Base-by-base conservation (phyloP, 1,140 invertebrate genomes). In the Eriocheir sinensis region DNA sequence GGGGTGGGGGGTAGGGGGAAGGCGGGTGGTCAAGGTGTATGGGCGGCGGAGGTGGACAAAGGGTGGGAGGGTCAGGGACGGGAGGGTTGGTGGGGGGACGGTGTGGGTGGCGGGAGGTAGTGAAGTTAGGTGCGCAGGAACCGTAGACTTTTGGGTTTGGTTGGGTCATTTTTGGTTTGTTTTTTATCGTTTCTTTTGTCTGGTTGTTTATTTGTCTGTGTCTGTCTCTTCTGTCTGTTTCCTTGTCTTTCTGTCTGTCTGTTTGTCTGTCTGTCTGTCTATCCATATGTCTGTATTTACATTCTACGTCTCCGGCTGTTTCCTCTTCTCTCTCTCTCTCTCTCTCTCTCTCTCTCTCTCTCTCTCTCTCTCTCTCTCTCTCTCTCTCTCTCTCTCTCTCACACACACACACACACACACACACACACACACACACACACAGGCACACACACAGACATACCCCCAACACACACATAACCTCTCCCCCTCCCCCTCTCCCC, bases 341-440 rank as follows among this genome's bases (percentile, higher is more conserved):
- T 88, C 36, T 88, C 85, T 88, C 36, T 38, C 36, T 38, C 36
- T 38, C 17, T 48, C 36, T 38, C 32, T 88, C 85, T 88, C 85
- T 88, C 38, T 88, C 85, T 88, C 85, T 88, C 85, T 12, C 85
- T 88, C 85, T 34, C 83, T 86, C 34, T 40, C 30, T 86, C 83
- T 86, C 30, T 86, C 83, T 86, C 83, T 86, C 83, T 86, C 81
- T 83, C 81, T 86, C 34, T 41, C 40, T 86, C 12, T 36, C 83
- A 17, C 15, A 17, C 40, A 17, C 83, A 8, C 38, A 6, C 53
- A 9, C 53, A 9, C 53, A 9, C 53, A 9, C 53, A 9, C 53
- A 9, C 53, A 9, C 53, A 9, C 53, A 9, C 53, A 9, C 53
- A 9, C 53, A 9, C 53, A 60, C 17, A 60, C 17, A 60, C 17